phyloP scores from a whole-genome alignment of 2,797 vertebrate species.

The Sebastes dallii region DNA sequence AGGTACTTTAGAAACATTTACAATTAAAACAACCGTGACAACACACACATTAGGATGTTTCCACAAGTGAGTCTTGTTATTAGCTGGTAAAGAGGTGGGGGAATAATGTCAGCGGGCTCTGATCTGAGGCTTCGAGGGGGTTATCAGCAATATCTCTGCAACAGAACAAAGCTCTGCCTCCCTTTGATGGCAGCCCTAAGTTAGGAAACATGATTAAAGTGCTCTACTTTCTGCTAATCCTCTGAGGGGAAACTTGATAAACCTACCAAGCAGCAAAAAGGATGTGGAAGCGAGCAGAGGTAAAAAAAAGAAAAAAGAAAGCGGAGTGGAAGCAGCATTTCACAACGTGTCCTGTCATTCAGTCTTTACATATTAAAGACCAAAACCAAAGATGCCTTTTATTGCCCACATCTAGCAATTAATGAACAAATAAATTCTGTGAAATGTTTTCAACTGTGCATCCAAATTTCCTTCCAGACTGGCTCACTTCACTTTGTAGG shows the following conservation, averaged over 20 bases:
- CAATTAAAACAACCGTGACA: neutral
- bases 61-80: slow-evolving; percentile 35
- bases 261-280: slow-evolving; percentile 64
- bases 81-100: slow-evolving; percentile 26
- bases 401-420: slow-evolving; percentile 1
- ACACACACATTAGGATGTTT: slow-evolving; percentile 10
- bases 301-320: neutral
- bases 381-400: slow-evolving; percentile 1
- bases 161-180: slow-evolving; percentile 69
- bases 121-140: slow-evolving; percentile 58
- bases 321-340: slow-evolving; percentile 9
- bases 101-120: slow-evolving; percentile 46
- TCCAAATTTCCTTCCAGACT: neutral
- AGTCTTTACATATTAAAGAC: slow-evolving; percentile 21
- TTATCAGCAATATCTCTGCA: slow-evolving; percentile 59
- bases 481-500: neutral
- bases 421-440: slow-evolving; percentile 20
- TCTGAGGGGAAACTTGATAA: slow-evolving; percentile 74
- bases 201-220: slow-evolving; percentile 83
- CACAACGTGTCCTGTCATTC: slow-evolving; percentile 32
- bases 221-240: slow-evolving; percentile 78
- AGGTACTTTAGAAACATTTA: neutral
- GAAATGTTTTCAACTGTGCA: slow-evolving; percentile 12
- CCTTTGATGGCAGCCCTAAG: slow-evolving; percentile 74
- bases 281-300: slow-evolving; percentile 6